Conservation (phyloP, 2,113 vertebrate genomes). For the Asarcornis scutulata region DNA sequence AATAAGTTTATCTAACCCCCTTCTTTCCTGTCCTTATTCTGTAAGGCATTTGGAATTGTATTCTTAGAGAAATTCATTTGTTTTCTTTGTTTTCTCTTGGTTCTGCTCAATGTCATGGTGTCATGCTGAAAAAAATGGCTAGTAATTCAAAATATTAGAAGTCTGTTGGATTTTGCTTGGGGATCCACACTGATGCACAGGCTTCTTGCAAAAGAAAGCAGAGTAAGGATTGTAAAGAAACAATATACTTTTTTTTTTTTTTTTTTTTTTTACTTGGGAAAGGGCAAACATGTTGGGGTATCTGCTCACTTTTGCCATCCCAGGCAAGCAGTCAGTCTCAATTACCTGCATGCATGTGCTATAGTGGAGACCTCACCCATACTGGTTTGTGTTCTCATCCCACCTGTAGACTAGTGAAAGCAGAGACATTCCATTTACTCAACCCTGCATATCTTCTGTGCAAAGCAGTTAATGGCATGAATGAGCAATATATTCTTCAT, state of each 20-base stretch:
- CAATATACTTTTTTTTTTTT: not conserved
- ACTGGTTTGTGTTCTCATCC: not conserved
- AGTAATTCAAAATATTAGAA: not conserved
- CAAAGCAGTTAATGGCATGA: not conserved
- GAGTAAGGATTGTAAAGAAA: not conserved
- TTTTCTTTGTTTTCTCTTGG: not conserved
- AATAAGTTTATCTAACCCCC: not conserved
- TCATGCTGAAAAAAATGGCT: not conserved
- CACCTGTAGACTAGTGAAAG: not conserved
- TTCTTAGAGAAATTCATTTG: not conserved
- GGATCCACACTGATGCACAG: not conserved
- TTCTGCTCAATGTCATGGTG: not conserved
- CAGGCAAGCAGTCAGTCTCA: not conserved
- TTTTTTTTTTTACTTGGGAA: not conserved
- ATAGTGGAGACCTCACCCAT: not conserved
- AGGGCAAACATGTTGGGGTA: rapidly evolving
- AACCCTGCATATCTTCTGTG: not conserved
- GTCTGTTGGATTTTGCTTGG: not conserved
- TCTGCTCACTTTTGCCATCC: not conserved
- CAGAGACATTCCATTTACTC: not conserved
- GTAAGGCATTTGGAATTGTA: not conserved
- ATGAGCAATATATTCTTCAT: not conserved
- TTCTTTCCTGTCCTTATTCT: not conserved
- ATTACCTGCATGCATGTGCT: rapidly evolving
- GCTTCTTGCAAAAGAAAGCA: not conserved